Percentiles rank a stretch among this genome's conserved stretches.
phyloP scores from a whole-genome alignment of 1,140 invertebrate species.

The Microvelia longipes region DNA sequence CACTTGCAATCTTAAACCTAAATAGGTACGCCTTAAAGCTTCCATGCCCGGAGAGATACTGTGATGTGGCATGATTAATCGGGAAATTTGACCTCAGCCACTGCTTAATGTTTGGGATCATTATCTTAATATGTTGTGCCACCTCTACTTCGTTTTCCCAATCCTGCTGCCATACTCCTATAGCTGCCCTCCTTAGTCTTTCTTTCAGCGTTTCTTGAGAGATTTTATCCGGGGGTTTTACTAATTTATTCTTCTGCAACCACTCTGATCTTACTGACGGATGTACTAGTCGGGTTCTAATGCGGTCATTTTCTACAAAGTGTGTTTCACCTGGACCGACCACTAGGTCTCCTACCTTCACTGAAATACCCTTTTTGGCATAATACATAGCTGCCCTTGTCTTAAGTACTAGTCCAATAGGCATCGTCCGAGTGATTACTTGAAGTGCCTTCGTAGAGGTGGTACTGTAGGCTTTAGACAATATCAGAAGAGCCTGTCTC shows the following conservation, averaged over 20 bases:
- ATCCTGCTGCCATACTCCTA: neutral
- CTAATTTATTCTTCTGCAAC: neutral
- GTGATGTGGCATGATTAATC: neutral
- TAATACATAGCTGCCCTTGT: neutral
- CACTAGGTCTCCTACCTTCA: neutral
- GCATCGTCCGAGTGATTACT: neutral
- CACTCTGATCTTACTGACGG: neutral
- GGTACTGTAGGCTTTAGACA: neutral
- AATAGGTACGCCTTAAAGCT: neutral
- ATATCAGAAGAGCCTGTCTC: neutral
- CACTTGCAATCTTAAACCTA: neutral
- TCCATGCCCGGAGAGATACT: neutral
- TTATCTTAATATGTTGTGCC: neutral
- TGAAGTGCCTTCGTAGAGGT: neutral
- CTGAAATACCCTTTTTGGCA: neutral
- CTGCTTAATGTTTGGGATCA: neutral
- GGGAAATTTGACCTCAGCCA: neutral
- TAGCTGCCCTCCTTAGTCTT: neutral
- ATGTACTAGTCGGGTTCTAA: neutral
- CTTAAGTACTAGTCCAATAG: neutral
- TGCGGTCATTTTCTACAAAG: neutral
- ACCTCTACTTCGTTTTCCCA: neutral
- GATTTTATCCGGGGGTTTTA: neutral
- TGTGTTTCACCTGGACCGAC: neutral
- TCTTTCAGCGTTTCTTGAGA: neutral